Percentiles rank a stretch among this genome's conserved stretches.
phyloP scores from a whole-genome alignment of 2,888 invertebrate species.

The Apamea epomidion region DNA sequence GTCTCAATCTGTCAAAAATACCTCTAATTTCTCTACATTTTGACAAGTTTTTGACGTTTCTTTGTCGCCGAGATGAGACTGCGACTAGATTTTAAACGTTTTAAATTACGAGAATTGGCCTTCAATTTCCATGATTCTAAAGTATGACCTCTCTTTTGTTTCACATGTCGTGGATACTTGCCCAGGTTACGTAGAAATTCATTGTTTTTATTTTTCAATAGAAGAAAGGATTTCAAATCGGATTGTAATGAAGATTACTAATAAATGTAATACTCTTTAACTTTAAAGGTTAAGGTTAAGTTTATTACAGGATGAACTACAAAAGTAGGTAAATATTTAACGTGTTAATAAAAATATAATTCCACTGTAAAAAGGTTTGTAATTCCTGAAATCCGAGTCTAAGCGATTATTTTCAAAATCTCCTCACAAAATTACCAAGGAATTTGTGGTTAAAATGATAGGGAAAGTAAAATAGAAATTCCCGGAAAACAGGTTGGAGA shows the following conservation, averaged over 20 bases:
- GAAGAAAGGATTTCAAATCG: not conserved
- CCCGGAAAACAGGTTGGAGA: slow-evolving; percentile 13
- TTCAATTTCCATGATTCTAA: slow-evolving; percentile 1
- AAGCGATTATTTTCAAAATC: not conserved
- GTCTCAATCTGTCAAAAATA: no score
- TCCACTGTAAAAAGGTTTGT: not conserved
- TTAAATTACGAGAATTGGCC: no score
- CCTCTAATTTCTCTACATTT: no score
- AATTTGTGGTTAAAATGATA: not conserved
- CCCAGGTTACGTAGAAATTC: not conserved
- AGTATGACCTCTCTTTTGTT: slow-evolving; percentile 27
- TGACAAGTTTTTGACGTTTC: no score
- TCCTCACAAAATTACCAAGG: not conserved
- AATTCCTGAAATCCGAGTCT: not conserved
- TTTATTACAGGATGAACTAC: not conserved
- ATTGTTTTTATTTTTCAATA: not conserved
- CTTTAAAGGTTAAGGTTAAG: no score
- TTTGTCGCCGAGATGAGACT: no score
- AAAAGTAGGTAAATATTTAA: not conserved
- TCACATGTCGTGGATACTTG: not conserved
- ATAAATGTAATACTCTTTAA: not conserved
- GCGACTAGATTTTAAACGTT: no score
- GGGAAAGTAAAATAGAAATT: slow-evolving; percentile 16
- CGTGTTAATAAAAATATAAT: not conserved
- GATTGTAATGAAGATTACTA: not conserved